Evolutionary conservation across 2,888 invertebrate genomes (phyloP), one percentile per base, ranked within the genome.

Genomic region (Cyrtodaria siliqua): DNA sequence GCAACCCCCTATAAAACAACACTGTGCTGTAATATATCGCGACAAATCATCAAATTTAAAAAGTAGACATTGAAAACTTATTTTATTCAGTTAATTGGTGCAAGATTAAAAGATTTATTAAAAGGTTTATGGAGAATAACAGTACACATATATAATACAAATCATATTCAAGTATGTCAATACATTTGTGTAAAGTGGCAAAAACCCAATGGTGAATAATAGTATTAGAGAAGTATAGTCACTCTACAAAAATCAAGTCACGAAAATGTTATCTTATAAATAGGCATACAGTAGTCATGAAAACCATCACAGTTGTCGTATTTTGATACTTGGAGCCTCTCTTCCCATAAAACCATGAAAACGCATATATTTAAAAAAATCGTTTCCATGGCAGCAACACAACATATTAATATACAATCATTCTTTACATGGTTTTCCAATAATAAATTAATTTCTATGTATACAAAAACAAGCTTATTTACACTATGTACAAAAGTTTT

Each of bases 371-470:
- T 52, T 26, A 26, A 9, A 29, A 3, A 55, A 27, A 18, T 2
- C 23, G 18, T 40, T 20, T 57, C 20, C 20, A 20, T 16, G n/a
- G n/a, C 20, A 40, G 40, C n/a, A 57, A 23, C 33, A 20, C 33
- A 33, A 33, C 33, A 33, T 33, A 8, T 8, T 33, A 8, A 33
- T 33, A 8, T 8, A 8, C 4, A 33, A 8, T 12, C 4, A 33
- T 33, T 12, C 12, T 33, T 33, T 33, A 33, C 33, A 33, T 33
- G 33, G 38, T 62, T 72, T 56, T 71, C 70, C 70, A 77, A 71
- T 77, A 78, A 78, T 78, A 78, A 78, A 78, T 78, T 78, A 78
- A 72, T 63, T 60, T 61, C 77, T 78, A 78, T 78, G 77, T 78
- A 72, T 78, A 78, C 72, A 72, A 72, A 63, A 66, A 55, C 53